phyloP scores from a whole-genome alignment of 2,113 vertebrate genomes.

The Ammodytes marinus region DNA sequence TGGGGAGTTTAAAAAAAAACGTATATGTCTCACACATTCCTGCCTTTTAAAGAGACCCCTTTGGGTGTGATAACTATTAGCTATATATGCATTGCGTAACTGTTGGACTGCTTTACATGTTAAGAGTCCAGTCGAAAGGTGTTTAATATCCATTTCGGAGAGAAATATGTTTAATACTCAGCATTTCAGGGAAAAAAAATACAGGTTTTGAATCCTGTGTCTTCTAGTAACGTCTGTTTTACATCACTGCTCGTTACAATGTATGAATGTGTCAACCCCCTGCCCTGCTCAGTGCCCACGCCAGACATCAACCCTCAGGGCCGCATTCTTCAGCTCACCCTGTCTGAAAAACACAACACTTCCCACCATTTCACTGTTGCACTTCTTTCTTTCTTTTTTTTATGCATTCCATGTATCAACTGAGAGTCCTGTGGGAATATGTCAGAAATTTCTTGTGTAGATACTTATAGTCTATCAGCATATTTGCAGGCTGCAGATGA shows the following conservation, averaged over 20 bases:
- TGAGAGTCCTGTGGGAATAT: slow-evolving; percentile 8
- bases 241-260: slow-evolving; percentile 1
- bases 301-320: slow-evolving; percentile 40
- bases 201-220: background rate
- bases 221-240: background rate
- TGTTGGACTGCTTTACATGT: background rate
- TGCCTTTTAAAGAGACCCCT: background rate
- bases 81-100: background rate
- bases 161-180: background rate
- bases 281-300: background rate
- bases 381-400: background rate
- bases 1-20: no score
- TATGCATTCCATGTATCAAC: background rate
- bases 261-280: background rate
- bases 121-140: background rate
- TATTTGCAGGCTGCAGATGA: background rate
- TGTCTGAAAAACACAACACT: slow-evolving; percentile 26
- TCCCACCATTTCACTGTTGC: slow-evolving; percentile 21
- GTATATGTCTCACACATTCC: background rate
- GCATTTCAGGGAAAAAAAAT: background rate
- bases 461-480: background rate
- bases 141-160: background rate
- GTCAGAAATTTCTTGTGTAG: background rate
- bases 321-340: slow-evolving; percentile 35
- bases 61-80: background rate